These are phyloP conservation scores for Exephanes ischioxanthus DNA, from an alignment of 2,888 invertebrate genomes.

Conservation along the genomic window DNA sequence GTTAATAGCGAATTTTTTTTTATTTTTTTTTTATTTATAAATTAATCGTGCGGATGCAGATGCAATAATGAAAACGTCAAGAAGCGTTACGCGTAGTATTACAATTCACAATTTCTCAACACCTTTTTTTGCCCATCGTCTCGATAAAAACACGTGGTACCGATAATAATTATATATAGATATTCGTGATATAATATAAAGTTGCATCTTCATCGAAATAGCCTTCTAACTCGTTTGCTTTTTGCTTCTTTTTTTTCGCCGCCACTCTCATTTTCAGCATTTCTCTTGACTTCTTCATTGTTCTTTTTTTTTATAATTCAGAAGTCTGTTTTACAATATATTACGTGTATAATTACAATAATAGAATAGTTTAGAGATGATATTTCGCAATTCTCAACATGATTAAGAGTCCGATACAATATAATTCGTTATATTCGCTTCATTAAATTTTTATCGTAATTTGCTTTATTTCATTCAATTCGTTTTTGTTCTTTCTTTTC, in stretches of 20 bases:
- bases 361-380: conserved; percentile 75
- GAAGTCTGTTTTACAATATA: conserved; percentile 68
- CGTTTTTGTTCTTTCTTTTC: conserved; percentile 55
- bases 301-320: conserved; percentile 54
- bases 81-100: conserved; percentile 84
- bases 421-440: conserved; percentile 74
- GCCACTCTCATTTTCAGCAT: conserved; percentile 42
- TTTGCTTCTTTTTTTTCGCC: conserved; percentile 6
- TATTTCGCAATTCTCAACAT: conserved; percentile 81
- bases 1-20: conserved; percentile 77
- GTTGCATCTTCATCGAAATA: conserved; percentile 79
- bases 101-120: conserved; percentile 83
- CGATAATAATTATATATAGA: conserved; percentile 78
- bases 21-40: conserved; percentile 82
- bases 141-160: conserved; percentile 82
- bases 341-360: conserved; percentile 81
- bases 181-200: conserved; percentile 82
- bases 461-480: conserved; percentile 59
- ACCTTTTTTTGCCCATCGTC: conserved; percentile 75
- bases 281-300: conserved; percentile 62
- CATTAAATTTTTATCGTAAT: conserved; percentile 65
- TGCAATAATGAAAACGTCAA: conserved; percentile 85
- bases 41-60: conserved; percentile 85
- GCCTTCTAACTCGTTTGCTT: conserved; percentile 64
- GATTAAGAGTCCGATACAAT: conserved; percentile 80